Base-by-base conservation (phyloP, 2,888 invertebrate genomes). In the Dorcus parallelipipedus region DNA sequence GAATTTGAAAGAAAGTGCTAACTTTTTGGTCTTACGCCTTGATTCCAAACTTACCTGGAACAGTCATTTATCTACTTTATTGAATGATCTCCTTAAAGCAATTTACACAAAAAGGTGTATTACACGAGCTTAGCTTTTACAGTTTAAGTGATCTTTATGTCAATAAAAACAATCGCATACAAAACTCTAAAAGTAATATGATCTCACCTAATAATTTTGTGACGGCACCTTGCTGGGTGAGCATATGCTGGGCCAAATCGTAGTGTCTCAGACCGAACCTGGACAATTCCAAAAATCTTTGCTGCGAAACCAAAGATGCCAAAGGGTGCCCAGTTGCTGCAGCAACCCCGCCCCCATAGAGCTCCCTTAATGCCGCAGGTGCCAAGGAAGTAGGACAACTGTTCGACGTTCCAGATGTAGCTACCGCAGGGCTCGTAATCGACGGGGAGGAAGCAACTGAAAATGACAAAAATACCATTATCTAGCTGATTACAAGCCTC, bases 181-280 rank as follows among this genome's bases (percentile, higher is more conserved):
- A 20, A 14, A 14, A 3, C 1, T 20, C 20, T 20, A 20, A 20
- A 20, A 3, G 20, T 20, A 3, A 20, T 20, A 20, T 20, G 20
- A 3, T 20, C 91, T 90, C 80, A 93, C 94, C 94, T 76, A 94
- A 82, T 75, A 94, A 83, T 81, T 94, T 94, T 67, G 92, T 93
- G 71, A 91, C 94, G 73, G 93, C 93, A 71, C 93, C 93, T 81
- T 94, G 93, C 81, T 94, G 93, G 60, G 91, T 90, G 56, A 95
- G 84, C 82, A 94, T 91, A 74, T 94, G 94, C 73, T 93, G 91
- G 4, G 94, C 93, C 73, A 95, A 84, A 79, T 95, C 94, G 75
- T 94, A 95, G 73, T 94, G 94, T 66, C 94, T 83, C 67, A 93
- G 81, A 66, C 93, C 85, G 80, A 89, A 84, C 79, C 93, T 82